Evolutionary conservation across 1,140 invertebrate species (phyloP), one percentile per base, ranked within the genome.

Genomic region (Aphelenchoides avenae): DNA sequence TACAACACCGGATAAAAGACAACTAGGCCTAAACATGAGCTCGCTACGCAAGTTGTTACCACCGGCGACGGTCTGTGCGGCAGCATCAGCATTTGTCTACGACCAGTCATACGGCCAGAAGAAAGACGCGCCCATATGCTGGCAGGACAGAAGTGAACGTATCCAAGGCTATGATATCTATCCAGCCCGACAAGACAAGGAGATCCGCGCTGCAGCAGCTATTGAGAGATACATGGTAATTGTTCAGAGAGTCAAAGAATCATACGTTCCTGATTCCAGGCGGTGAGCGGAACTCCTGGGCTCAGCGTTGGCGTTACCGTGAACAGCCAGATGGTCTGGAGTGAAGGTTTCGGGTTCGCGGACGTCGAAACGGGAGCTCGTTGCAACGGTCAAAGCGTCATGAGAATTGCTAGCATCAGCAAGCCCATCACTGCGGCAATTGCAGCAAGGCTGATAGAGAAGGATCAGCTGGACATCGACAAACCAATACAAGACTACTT

Each of bases 341-440:
- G 63, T 50, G 75, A 80, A 71, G 83, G 83, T 31, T 76, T 84
- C 68, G 84, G 84, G 2, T 84, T 78, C 71, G 72, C 83, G 34
- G 82, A 86, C 70, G 53, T 85, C 2, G 84, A 85, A 68, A 84
- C 84, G 57, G 56, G 71, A 33, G 70, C 81, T 5, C 69, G 64
- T 11, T 84, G 82, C 67, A 70, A 66, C 24, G 54, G 77, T n/a
- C 66, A 81, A 11, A 81, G 82, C 3, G 80, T 85, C 0, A 81
- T 86, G 78, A 73, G 85, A 52, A 85, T 85, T 56, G 84, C 84
- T 30, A 84, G 83, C 61, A 85, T 86, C 48, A 83, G 82, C 62
- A 85, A 85, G 67, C 66, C 81, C 39, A 80, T 86, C 34, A 84
- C 84, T 13, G 81, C 83, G 73, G 75, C 78, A 24, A 55, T 79